Base-by-base conservation (phyloP, 2,113 vertebrate species). In the Brachionichthys hirsutus region DNA sequence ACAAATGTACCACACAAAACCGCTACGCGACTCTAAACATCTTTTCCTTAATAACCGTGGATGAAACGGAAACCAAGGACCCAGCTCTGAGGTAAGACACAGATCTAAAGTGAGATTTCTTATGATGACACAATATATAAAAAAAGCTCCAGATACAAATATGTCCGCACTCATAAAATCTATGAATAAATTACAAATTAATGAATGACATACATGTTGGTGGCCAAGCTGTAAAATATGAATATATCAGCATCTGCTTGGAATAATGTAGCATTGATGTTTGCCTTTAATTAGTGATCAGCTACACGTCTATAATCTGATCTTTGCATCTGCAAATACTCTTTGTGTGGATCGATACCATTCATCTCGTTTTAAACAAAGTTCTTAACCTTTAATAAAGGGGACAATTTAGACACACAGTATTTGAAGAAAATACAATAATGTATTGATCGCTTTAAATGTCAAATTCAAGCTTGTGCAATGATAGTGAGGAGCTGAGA, bases 41-140 rank as follows among this genome's bases (percentile, higher is more conserved):
- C 53, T 72, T 81, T 75, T 75, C 64, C 43, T 69, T 77, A 79
- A 84, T 70, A 81, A 60, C 61, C 52, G 64, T 54, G 70, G 58
- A 70, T 45, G 70, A 81, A 84, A 80, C 62, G 61, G 63, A 66
- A 79, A 35, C 55, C 0, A 8, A 35, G 43, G 14, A 20, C 48
- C 14, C 16, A 67, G 52, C 52, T 57, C 71, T 54, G 43, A 73
- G 61, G 70, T 56, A 38, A 55, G 55, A 34, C 51, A 13, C 12
- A 0, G 4, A 53, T 40, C 4, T 30, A 44, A 75, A 49, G 12
- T 14, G 42, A 56, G 54, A 3, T 34, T 51, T 77, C 43, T 51
- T 36, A 60, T 17, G 14, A 17, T 20, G 52, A 47, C 55, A 66
- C 48, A 49, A 20, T 11, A 19, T 41, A 16, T 6, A 30, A 30